phyloP scores from a whole-genome alignment of 1,140 invertebrate genomes.

The Carposina sasakii region DNA sequence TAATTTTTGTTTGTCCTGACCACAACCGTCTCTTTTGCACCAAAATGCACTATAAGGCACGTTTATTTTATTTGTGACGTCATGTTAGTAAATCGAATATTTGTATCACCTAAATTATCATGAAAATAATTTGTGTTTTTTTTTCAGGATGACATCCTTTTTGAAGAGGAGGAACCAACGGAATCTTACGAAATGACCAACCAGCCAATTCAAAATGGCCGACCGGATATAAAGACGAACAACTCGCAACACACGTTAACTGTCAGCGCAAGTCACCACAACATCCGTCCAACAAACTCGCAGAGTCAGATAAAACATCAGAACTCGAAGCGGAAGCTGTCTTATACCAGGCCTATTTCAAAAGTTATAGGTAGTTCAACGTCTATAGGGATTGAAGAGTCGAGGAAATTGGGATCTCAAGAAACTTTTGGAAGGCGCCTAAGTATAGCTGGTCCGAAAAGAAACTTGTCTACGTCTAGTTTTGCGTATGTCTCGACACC shows the following conservation, averaged over 20 bases:
- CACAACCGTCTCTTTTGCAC: too few species aligned
- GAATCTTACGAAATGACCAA: conserved; percentile 49
- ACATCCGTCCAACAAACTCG: conserved; percentile 26
- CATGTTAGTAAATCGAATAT: too few species aligned
- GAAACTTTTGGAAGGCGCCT: conserved; percentile 46
- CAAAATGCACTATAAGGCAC: too few species aligned
- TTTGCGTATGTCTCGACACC: conserved; percentile 87
- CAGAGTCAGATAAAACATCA: conserved; percentile 42
- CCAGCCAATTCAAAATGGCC: conserved; percentile 28
- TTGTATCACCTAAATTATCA: too few species aligned
- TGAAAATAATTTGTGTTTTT: too few species aligned
- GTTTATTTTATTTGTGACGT: too few species aligned
- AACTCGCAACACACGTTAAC: conserved; percentile 19
- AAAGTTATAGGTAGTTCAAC: conserved; percentile 45
- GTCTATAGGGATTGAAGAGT: conserved; percentile 44
- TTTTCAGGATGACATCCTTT: conserved; percentile 62
- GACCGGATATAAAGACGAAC: conserved; percentile 31
- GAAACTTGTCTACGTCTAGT: conserved; percentile 83
- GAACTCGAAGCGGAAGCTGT: conserved; percentile 49
- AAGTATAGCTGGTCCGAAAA: conserved; percentile 62
- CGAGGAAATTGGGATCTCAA: conserved; percentile 40
- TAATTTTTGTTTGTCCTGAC: too few species aligned
- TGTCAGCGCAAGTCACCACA: conserved; percentile 35
- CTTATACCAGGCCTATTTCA: conserved; percentile 41
- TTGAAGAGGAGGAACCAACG: conserved; percentile 71